These are phyloP conservation scores for Malthinus flaveolus DNA, from an alignment of 2,888 invertebrate species.

Conservation along the genomic window DNA sequence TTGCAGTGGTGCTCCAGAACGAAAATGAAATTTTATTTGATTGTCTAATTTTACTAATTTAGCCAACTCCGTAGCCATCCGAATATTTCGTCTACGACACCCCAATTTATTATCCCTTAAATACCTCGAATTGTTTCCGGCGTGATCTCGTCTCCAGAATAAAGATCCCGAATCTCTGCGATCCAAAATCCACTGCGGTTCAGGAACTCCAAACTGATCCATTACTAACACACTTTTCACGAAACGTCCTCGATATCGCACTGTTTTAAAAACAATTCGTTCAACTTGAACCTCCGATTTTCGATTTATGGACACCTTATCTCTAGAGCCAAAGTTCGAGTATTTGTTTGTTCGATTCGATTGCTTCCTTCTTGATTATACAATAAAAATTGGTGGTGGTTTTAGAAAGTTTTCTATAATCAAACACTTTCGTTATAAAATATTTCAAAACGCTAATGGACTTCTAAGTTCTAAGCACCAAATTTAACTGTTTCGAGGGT, in stretches of 20 bases:
- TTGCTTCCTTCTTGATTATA: neutral
- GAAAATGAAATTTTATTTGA: too few relatives aligned
- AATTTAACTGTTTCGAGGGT: too few relatives aligned
- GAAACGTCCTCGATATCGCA: neutral
- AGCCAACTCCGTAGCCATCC: too few relatives aligned
- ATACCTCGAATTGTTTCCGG: slow-evolving; percentile 47
- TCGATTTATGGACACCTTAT: neutral
- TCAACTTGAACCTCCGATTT: too few relatives aligned
- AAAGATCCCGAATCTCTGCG: slow-evolving; percentile 49
- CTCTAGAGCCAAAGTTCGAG: neutral
- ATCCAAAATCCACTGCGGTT: slow-evolving; percentile 55
- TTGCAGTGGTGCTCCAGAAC: too few relatives aligned
- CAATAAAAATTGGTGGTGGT: neutral
- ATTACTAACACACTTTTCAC: slow-evolving; percentile 38
- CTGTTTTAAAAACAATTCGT: neutral
- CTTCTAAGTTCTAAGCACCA: too few relatives aligned
- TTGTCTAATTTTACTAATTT: too few relatives aligned
- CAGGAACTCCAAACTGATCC: slow-evolving; percentile 43
- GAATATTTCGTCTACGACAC: too few relatives aligned
- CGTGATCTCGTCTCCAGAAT: slow-evolving; percentile 51
- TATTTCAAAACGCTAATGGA: too few relatives aligned
- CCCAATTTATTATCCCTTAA: neutral
- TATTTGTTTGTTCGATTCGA: neutral
- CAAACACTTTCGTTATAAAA: too few relatives aligned
- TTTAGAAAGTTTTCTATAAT: neutral